Percentiles rank a stretch among this genome's conserved stretches.
Evolutionary conservation across 2,888 invertebrate species (phyloP).

Genomic region (Heteromurus nitidus): DNA sequence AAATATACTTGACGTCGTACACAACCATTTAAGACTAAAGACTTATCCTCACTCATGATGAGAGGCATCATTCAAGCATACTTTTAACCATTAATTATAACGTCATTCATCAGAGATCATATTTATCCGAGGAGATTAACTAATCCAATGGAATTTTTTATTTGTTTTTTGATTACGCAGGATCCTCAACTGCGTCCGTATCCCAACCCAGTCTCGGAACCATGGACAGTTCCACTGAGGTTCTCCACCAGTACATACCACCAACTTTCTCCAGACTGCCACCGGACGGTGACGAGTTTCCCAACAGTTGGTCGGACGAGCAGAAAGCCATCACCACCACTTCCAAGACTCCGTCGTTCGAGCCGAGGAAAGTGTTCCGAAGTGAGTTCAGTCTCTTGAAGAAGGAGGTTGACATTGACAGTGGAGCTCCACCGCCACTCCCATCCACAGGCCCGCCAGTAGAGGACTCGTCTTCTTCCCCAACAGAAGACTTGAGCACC

Average conservation of each 20-base stretch:
- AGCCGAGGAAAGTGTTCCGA: conserved; percentile 62
- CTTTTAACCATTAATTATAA: too few species aligned
- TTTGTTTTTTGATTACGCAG: conserved; percentile 70
- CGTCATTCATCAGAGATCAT: too few species aligned
- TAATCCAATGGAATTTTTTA: conserved; percentile 13
- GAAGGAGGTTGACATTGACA: conserved; percentile 47
- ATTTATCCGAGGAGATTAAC: too few species aligned
- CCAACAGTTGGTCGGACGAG: conserved; percentile 75
- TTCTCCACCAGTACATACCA: conserved; percentile 73
- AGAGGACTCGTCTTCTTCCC: conserved; percentile 65
- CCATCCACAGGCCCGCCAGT: conserved; percentile 70
- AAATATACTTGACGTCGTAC: too few species aligned
- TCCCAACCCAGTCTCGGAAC: conserved; percentile 56
- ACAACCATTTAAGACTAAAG: too few species aligned
- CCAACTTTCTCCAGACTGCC: conserved; percentile 82
- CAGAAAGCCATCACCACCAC: conserved; percentile 56
- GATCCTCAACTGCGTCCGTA: conserved; percentile 69
- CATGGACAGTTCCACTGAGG: conserved; percentile 72
- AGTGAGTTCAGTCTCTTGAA: conserved; percentile 70
- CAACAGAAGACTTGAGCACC: conserved; percentile 36
- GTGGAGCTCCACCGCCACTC: conserved; percentile 69
- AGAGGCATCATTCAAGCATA: too few species aligned
- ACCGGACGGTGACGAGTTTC: conserved; percentile 89
- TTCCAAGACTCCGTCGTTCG: conserved; percentile 56
- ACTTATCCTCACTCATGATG: too few species aligned